phyloP scores from a whole-genome alignment of 2,888 invertebrate genomes.

The Agapostemon virescens region DNA sequence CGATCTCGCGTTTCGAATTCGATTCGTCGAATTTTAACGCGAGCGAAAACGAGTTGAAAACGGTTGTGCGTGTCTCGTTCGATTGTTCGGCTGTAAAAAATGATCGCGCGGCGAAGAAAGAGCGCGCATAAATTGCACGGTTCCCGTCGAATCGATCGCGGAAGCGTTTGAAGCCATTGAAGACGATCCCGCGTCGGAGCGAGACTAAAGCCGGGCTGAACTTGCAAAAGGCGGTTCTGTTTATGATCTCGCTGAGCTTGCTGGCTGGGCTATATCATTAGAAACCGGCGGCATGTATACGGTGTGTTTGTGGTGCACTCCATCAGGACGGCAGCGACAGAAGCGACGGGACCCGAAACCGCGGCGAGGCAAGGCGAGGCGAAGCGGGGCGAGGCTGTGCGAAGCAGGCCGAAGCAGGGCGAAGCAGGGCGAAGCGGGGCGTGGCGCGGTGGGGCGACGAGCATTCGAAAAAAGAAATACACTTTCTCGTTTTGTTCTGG shows the following conservation, averaged over 20 bases:
- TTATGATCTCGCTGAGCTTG: conserved; percentile 10
- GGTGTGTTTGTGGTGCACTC: conserved; percentile 9
- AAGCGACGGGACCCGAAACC: not conserved
- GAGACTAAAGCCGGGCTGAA: conserved; percentile 7
- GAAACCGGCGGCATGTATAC: not conserved
- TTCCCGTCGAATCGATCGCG: conserved; percentile 1
- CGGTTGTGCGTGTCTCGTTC: no score
- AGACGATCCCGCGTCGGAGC: conserved; percentile 14
- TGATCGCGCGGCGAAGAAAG: not conserved
- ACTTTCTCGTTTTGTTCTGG: conserved; percentile 6
- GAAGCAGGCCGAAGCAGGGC: not conserved
- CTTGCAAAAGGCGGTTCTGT: conserved; percentile 11
- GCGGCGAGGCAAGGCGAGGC: not conserved
- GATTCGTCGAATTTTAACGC: no score
- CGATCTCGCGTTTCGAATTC: no score
- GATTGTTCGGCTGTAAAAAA: not conserved
- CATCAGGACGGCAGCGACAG: not conserved
- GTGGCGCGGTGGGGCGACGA: not conserved
- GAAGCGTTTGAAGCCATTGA: conserved; percentile 7
- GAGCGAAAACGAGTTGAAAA: no score
- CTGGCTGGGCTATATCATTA: conserved; percentile 7
- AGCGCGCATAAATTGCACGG: not conserved
- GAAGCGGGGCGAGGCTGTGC: not conserved
- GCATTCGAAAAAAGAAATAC: conserved; percentile 2
- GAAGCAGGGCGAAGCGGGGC: not conserved